phyloP scores from a whole-genome alignment of 2,113 vertebrate species.

The Semnopithecus entellus region DNA sequence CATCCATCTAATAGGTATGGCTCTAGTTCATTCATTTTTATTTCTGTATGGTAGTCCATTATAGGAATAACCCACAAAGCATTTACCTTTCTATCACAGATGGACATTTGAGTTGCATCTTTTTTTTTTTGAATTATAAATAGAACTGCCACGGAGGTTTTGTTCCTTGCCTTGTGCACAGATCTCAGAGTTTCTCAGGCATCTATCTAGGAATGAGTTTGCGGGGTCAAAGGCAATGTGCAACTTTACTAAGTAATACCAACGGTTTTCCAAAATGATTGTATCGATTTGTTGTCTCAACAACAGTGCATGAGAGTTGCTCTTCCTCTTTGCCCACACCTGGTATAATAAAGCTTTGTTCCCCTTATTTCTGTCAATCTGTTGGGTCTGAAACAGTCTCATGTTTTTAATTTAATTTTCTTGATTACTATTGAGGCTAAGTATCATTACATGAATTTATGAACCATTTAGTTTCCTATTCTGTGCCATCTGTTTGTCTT shows the following conservation, averaged over 20 bases:
- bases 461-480: background rate
- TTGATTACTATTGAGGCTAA: background rate
- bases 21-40: background rate
- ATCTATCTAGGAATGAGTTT: background rate
- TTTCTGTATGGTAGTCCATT: background rate
- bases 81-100: background rate
- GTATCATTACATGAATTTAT: background rate
- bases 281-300: background rate
- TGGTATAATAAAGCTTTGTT: background rate
- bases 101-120: background rate
- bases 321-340: background rate
- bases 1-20: background rate
- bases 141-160: background rate
- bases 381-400: background rate
- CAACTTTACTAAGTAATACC: background rate
- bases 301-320: background rate
- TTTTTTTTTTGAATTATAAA: background rate
- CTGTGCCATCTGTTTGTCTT: conserved; percentile 36
- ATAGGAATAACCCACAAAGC: background rate
- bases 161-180: background rate
- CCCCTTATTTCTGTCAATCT: background rate
- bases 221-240: background rate
- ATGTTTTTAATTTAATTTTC: background rate
- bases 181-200: background rate
- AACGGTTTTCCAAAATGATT: background rate